A percentile compares a stretch with the other conserved stretches of the same genome.
These are phyloP conservation scores for Nixonia krombeini DNA, from an alignment of 1,140 invertebrate genomes.

Conservation along the genomic window DNA sequence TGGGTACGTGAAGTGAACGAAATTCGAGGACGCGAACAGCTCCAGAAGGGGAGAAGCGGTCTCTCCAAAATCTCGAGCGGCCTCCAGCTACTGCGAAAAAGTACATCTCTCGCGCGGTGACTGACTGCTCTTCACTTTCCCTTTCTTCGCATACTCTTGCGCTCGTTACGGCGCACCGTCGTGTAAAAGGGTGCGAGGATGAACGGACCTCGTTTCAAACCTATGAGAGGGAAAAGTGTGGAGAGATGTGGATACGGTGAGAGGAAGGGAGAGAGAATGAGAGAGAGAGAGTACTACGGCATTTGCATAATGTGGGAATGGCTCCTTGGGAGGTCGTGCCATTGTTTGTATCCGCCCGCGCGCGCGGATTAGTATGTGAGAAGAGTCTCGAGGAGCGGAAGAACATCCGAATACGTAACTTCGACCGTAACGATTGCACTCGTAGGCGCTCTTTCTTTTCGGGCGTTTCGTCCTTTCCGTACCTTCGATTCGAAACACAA, in stretches of 20 bases:
- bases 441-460: slow-evolving; percentile 21
- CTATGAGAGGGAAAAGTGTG: slow-evolving; percentile 8
- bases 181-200: slow-evolving; percentile 1
- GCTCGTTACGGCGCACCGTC: not conserved
- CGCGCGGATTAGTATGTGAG: slow-evolving; percentile 59
- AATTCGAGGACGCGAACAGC: slow-evolving; percentile 5
- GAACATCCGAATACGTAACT: slow-evolving; percentile 67
- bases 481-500: too few relatives aligned
- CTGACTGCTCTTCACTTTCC: slow-evolving; percentile 27
- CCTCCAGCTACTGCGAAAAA: slow-evolving; percentile 2
- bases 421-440: slow-evolving; percentile 61
- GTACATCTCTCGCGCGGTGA: slow-evolving; percentile 7
- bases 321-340: slow-evolving; percentile 47
- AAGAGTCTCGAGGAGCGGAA: slow-evolving; percentile 60
- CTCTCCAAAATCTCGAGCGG: slow-evolving; percentile 3
- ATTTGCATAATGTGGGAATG: slow-evolving; percentile 67
- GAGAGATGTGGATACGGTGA: slow-evolving; percentile 8
- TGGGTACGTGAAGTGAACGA: not conserved
- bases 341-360: slow-evolving; percentile 59
- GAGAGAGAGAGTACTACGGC: slow-evolving; percentile 34
- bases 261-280: too few relatives aligned
- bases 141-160: slow-evolving; percentile 10
- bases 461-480: slow-evolving; percentile 21
- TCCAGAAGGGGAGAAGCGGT: slow-evolving; percentile 6
- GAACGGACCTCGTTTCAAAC: too few relatives aligned